These are phyloP conservation scores for Ahaetulla prasina DNA, from an alignment of 2,113 vertebrate species.

Conservation along the genomic window DNA sequence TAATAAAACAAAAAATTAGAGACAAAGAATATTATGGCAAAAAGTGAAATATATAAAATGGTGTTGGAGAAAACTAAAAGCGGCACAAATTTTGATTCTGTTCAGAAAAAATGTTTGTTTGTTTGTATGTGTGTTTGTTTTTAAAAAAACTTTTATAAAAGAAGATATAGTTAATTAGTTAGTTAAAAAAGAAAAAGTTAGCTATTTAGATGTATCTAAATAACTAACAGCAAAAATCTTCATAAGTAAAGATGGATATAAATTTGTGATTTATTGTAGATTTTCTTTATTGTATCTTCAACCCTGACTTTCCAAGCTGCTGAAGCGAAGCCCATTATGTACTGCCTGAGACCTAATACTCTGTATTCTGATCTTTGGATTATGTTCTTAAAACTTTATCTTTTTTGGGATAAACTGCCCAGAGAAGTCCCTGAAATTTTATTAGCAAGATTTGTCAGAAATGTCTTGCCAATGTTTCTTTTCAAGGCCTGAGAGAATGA, in stretches of 20 bases:
- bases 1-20: no score
- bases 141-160: no score
- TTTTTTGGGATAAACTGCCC: neutral
- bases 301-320: neutral
- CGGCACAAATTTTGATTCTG: no score
- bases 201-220: neutral
- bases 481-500: neutral
- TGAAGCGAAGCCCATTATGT: neutral
- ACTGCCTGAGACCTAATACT: neutral
- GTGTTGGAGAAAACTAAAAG: no score
- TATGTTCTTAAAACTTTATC: neutral
- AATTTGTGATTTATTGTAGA: neutral
- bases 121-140: no score
- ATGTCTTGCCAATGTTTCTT: neutral
- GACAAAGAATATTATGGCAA: no score
- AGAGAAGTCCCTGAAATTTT: neutral
- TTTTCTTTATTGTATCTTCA: neutral
- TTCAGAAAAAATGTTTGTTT: no score
- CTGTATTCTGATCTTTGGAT: neutral
- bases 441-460: neutral
- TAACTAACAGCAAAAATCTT: neutral
- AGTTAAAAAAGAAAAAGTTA: no score
- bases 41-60: no score
- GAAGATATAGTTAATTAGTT: no score
- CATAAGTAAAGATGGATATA: neutral